Evolutionary conservation across 1,140 invertebrate species (phyloP), one percentile per base, ranked within the genome.

Genomic region (Dinoponera quadriceps): DNA sequence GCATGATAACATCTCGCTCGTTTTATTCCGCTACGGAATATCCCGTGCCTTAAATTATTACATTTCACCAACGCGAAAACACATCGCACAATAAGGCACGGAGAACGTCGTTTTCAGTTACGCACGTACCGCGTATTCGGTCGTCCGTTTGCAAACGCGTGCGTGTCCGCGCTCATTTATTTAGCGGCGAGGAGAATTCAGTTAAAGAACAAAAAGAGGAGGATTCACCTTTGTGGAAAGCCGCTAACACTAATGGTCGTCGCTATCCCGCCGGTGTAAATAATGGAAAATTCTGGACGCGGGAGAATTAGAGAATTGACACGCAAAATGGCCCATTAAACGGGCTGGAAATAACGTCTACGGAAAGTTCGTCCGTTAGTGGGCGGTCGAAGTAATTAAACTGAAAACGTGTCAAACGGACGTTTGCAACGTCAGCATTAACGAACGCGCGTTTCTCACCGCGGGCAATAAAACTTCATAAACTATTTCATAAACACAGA

Each of bases 401-500:
- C 69, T 63, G 78, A 74, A 82, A 82, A 82, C 78, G 78, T 82
- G 78, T 82, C 78, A 72, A 82, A 82, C 69, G 78, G 44, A 73
- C 78, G 55, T 82, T 74, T 51, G 57, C 59, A 82, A 74, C 57
- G 78, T 82, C 71, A 62, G 78, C 38, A 82, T 82, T 82, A 82
- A 82, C 69, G 78, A 82, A 63, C 69, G 60, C 69, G 60, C 44
- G 69, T 74, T 73, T 33, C 68, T 74, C 54, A 38, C 68, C 78
- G 55, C 59, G 29, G 22, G 69, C 78, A 82, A 82, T 82, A 82
- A 82, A 82, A 74, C 57, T 82, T 74, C 71, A 82, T 82, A 82
- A 73, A 82, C 69, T 82, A 82, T 82, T 82, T 82, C 69, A 82
- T 82, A 82, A 82, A 82, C 78, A 82, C 68, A 54, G 78, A 74